These are phyloP conservation scores for Drosophila littoralis DNA, from an alignment of 1,140 invertebrate genomes.

Conservation along the genomic window DNA sequence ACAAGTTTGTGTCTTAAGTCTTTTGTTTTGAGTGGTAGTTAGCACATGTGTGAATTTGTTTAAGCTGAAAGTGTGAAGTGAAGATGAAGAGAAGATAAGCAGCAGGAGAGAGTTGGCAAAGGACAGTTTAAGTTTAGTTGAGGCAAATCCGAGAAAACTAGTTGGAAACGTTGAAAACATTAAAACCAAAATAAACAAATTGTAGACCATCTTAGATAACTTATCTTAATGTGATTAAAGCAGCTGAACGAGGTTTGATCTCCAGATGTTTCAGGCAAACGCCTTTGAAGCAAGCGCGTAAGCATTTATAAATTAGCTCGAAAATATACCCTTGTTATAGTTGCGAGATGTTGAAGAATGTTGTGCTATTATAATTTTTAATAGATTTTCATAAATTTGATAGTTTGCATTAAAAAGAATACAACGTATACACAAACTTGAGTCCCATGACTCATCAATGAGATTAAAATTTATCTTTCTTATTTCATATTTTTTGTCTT, in stretches of 20 bases:
- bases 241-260: not conserved
- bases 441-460: no score
- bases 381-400: no score
- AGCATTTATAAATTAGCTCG: no score
- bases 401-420: no score
- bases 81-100: not conserved
- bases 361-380: no score
- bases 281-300: not conserved
- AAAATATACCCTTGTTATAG: no score
- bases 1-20: conserved; percentile 30
- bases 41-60: conserved; percentile 1
- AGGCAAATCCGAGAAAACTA: conserved; percentile 2
- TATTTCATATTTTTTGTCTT: no score
- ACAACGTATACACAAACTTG: no score
- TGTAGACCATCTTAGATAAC: not conserved
- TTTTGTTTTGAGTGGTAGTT: conserved; percentile 25
- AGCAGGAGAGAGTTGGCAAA: conserved; percentile 1
- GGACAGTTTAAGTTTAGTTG: not conserved
- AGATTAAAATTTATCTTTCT: no score
- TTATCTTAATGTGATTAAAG: not conserved
- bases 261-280: not conserved
- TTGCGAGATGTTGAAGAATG: no score
- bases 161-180: not conserved
- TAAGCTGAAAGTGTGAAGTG: conserved; percentile 11
- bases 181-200: not conserved